Evolutionary conservation across 2,888 invertebrate species (phyloP).

Genomic region (Metopia argyrocephala): DNA sequence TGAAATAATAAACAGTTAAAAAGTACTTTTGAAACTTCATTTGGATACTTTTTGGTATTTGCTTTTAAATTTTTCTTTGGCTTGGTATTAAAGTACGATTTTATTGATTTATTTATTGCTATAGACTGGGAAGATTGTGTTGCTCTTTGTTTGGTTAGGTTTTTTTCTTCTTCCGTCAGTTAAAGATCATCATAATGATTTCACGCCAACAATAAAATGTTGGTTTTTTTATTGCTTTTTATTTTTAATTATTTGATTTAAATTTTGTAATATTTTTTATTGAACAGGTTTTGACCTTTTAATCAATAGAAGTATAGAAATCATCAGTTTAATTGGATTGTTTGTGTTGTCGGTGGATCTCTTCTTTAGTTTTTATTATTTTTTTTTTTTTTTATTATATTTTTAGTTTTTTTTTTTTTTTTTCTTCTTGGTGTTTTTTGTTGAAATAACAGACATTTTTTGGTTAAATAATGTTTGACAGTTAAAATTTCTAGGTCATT

Average conservation of each 20-base stretch:
- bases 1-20: conserved; percentile 27
- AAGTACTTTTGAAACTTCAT: background rate
- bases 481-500: no score
- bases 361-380: background rate
- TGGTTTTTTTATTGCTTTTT: conserved; percentile 7
- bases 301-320: no score
- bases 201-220: background rate
- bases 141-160: no score
- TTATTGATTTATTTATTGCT: no score
- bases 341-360: background rate
- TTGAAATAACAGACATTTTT: background rate
- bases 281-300: conserved; percentile 55
- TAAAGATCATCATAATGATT: no score
- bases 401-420: background rate
- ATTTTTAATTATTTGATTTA: background rate
- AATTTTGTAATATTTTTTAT: conserved; percentile 36
- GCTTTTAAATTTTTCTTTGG: no score
- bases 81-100: no score
- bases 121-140: no score
- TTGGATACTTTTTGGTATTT: background rate
- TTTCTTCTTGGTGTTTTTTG: no score
- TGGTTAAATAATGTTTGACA: background rate
- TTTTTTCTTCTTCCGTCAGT: no score
- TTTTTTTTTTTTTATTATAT: conserved; percentile 4
- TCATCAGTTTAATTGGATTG: conserved; percentile 30